Percentiles rank a stretch among this genome's conserved stretches.
These are phyloP conservation scores for Takifugu flavidus DNA, from an alignment of 2,113 vertebrate species.

Conservation along the genomic window DNA sequence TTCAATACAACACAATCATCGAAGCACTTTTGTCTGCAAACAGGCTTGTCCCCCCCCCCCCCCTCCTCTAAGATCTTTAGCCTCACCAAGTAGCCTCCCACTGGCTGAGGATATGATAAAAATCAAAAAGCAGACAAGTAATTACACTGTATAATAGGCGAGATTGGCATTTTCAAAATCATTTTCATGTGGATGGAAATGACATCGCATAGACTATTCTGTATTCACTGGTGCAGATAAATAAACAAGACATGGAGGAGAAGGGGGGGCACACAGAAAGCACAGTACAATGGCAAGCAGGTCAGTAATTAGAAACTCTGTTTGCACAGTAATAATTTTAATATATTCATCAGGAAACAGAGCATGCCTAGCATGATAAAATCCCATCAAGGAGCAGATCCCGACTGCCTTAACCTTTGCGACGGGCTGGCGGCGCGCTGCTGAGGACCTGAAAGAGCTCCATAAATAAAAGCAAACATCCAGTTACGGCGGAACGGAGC, in stretches of 20 bases:
- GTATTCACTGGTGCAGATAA: conserved; percentile 83
- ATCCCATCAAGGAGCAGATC: conserved; percentile 80
- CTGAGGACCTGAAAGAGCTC: conserved; percentile 63
- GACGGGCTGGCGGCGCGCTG: conserved; percentile 71
- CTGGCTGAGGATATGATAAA: conserved; percentile 74
- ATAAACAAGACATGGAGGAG: conserved; percentile 80
- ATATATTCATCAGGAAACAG: conserved; percentile 87
- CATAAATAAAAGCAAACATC: conserved; percentile 33
- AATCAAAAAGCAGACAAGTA: conserved; percentile 78
- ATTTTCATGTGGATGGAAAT: conserved; percentile 82
- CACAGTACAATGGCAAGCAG: conserved; percentile 84
- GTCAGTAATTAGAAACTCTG: conserved; percentile 88
- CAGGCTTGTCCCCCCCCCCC: conserved; percentile 46
- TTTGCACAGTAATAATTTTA: conserved; percentile 88
- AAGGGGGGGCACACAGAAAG: conserved; percentile 69
- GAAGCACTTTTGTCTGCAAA: conserved; percentile 40
- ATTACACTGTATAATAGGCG: conserved; percentile 80
- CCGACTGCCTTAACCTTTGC: conserved; percentile 77
- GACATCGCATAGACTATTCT: conserved; percentile 81
- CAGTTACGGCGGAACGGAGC: conserved; percentile 47
- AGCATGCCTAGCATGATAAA: conserved; percentile 84
- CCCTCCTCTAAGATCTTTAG: conserved; percentile 70
- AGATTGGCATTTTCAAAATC: conserved; percentile 82
- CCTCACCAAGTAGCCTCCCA: conserved; percentile 68
- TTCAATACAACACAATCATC: conserved; percentile 25